Base-by-base conservation (phyloP, 1,140 invertebrate species). In the Anoplolepis gracilipes region DNA sequence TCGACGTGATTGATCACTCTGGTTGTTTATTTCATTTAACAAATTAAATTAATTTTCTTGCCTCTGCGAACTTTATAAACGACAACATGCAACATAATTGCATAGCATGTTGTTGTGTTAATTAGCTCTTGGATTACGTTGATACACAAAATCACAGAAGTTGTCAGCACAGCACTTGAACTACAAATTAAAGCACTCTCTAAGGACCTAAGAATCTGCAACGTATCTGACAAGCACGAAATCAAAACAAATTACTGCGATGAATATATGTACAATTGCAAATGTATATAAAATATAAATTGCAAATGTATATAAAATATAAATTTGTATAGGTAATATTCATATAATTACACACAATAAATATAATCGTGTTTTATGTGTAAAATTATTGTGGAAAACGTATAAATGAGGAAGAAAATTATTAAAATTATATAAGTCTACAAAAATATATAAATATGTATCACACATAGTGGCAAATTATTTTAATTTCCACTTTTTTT, bases 1-100 rank as follows among this genome's bases (percentile, higher is more conserved):
- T 82, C 53, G 39, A 59, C 5, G 36, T 28, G 3, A 59, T 33
- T 72, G 67, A 59, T 59, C 6, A n/a, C 36, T 57, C 8, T 42
- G 36, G 16, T 59, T 81, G 19, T 69, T 81, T 57, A 81, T 81
- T 81, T 70, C 55, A 57, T 81, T 49, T 70, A 72, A 22, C 53
- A 25, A 33, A 59, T 81, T 81, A 33, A 59, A 72, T 72, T 42
- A 64, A 81, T 6, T 57, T 33, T 2, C 25, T 70, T 30, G 2
- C 36, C 8, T 39, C 22, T 28, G 62, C 36, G 19, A 57, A 57
- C 33, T 81, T 57, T 42, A 25, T 28, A 53, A 70, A 70, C 7
- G 19, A 30, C 7, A 16, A 30, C 16, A 8, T 57, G 30, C 49
- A n/a, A 25, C 13, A 46, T 30, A 57, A 57, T 70, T 10, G 33